Percentiles rank a stretch among this genome's conserved stretches.
phyloP scores from a whole-genome alignment of 1,140 invertebrate species.

The Dendroctonus valens region DNA sequence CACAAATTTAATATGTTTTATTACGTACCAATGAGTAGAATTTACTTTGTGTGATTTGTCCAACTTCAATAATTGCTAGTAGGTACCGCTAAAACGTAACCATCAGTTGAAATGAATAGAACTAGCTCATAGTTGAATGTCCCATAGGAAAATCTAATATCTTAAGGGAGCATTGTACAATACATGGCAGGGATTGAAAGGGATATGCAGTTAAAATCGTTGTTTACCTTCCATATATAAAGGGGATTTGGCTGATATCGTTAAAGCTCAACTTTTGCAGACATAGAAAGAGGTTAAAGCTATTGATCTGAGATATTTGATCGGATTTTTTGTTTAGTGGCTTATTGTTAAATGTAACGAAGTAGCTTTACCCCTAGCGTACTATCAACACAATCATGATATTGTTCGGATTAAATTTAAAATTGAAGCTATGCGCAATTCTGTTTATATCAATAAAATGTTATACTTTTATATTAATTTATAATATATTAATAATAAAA shows the following conservation, averaged over 20 bases:
- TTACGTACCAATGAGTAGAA: no score
- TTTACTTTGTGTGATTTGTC: no score
- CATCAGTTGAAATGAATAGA: no score
- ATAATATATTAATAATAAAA: no score
- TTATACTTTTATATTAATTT: no score
- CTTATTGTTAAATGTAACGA: not conserved
- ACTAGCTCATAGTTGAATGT: constrained; percentile 2
- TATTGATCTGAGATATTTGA: constrained; percentile 14
- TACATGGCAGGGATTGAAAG: not conserved
- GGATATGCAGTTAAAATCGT: constrained; percentile 9
- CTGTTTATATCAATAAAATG: no score
- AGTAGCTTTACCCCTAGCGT: no score
- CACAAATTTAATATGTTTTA: not conserved
- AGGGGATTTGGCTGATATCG: constrained; percentile 13
- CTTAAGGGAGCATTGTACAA: not conserved
- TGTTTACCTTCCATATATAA: constrained; percentile 19
- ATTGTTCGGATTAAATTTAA: no score
- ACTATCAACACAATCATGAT: no score
- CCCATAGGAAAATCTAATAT: constrained; percentile 3
- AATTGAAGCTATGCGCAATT: no score
- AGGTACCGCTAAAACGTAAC: no score
- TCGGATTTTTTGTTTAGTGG: not conserved
- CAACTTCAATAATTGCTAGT: no score
- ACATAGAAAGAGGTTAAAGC: constrained; percentile 10
- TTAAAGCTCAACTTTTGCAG: constrained; percentile 9